These are phyloP conservation scores for Dendrolimus pini DNA, from an alignment of 2,888 invertebrate genomes.

Conservation along the genomic window DNA sequence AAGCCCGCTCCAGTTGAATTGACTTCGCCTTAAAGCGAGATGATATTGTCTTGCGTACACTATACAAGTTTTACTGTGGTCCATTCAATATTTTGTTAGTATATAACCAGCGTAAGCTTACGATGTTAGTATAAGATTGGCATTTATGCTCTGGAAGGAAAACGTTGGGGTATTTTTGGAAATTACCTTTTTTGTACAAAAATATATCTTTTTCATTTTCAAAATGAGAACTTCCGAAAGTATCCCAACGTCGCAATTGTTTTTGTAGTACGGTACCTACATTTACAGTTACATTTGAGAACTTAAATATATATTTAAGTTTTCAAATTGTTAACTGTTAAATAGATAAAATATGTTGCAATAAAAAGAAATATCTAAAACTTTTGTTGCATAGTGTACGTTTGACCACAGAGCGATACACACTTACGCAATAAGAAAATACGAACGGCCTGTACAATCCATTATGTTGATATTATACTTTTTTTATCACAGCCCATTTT, in stretches of 20 bases:
- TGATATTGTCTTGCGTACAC: slow-evolving; percentile 31
- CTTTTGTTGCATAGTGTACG: slow-evolving; percentile 21
- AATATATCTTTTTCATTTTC: slow-evolving; percentile 39
- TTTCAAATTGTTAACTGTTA: no score
- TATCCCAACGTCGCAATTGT: slow-evolving; percentile 13
- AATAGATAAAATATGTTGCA: not conserved
- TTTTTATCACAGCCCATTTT: slow-evolving; percentile 88
- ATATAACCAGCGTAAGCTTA: no score
- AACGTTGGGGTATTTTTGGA: slow-evolving; percentile 26
- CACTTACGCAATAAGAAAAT: slow-evolving; percentile 62
- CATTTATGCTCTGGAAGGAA: slow-evolving; percentile 1
- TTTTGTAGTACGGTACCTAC: no score
- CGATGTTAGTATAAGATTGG: no score
- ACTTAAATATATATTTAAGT: no score
- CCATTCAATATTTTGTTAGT: no score
- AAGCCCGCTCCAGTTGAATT: slow-evolving; percentile 64
- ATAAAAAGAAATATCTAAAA: not conserved
- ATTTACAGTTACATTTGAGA: no score
- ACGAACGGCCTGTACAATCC: slow-evolving; percentile 83
- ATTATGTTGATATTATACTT: slow-evolving; percentile 77
- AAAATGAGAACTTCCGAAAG: slow-evolving; percentile 31
- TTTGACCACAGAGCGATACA: slow-evolving; percentile 41
- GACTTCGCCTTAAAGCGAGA: slow-evolving; percentile 53
- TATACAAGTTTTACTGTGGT: slow-evolving; percentile 3
- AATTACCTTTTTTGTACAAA: slow-evolving; percentile 34